Percentiles rank a stretch among this genome's conserved stretches.
These are phyloP conservation scores for Yoshiicerus persimilis DNA, from an alignment of 1,140 invertebrate genomes.

Conservation along the genomic window DNA sequence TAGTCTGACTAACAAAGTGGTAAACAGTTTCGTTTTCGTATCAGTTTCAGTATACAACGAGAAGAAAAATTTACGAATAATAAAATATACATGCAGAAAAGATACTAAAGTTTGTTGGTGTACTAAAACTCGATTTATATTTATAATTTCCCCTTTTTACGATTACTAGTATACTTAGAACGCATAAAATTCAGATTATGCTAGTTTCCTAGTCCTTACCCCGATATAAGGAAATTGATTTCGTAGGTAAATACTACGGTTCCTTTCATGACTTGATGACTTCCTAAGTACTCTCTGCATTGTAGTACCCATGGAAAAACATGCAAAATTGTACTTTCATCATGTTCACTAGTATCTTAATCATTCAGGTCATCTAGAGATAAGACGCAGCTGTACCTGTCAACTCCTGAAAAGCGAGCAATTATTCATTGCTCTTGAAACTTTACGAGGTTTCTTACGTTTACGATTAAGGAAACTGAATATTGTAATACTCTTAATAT, in stretches of 20 bases:
- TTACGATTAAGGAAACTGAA: not conserved
- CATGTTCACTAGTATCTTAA: not conserved
- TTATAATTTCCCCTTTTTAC: not conserved
- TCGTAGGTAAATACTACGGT: not conserved
- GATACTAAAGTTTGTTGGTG: too few relatives aligned
- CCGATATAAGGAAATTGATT: not conserved
- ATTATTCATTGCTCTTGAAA: not conserved
- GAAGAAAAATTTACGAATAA: too few relatives aligned
- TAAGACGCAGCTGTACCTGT: not conserved
- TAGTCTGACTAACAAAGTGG: too few relatives aligned
- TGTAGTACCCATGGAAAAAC: not conserved
- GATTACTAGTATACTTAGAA: too few relatives aligned
- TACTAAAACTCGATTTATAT: too few relatives aligned
- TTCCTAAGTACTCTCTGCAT: not conserved
- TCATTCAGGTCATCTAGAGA: not conserved
- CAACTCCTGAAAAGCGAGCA: not conserved
- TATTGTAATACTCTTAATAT: not conserved
- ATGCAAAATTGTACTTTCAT: not conserved
- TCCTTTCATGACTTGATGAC: not conserved
- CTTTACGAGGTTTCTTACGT: not conserved
- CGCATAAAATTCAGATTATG: not conserved
- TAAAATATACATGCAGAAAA: too few relatives aligned
- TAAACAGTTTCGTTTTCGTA: too few relatives aligned
- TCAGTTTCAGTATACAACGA: too few relatives aligned
- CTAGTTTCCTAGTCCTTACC: too few relatives aligned